Evolutionary conservation across 2,888 invertebrate genomes (phyloP).

Genomic region (Gymnoscelis rufifasciata): DNA sequence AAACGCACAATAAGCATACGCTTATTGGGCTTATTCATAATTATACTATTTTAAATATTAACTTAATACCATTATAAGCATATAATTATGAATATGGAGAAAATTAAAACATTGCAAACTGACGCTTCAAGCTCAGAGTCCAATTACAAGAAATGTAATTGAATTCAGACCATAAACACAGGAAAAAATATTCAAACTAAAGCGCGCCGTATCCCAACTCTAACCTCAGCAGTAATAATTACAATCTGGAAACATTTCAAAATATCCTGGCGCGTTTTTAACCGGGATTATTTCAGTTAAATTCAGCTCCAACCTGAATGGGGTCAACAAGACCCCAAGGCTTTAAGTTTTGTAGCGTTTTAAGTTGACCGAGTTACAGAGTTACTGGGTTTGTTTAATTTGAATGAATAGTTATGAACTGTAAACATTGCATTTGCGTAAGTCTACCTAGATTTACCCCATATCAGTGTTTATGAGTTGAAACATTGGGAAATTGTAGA

Average conservation of each 20-base stretch:
- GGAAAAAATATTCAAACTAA: not conserved
- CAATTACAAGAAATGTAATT: too few species aligned
- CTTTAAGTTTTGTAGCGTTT: not conserved
- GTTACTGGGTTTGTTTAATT: not conserved
- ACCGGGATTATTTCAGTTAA: constrained; percentile 3
- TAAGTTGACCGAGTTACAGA: constrained; percentile 1
- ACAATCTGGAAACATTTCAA: constrained; percentile 10
- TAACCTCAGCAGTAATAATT: constrained; percentile 10
- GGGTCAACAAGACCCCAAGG: constrained; percentile 14
- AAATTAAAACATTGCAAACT: too few species aligned
- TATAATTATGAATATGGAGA: too few species aligned
- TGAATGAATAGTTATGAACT: not conserved
- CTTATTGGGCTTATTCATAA: too few species aligned
- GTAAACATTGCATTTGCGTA: not conserved
- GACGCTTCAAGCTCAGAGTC: too few species aligned
- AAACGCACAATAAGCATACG: too few species aligned
- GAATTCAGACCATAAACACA: too few species aligned
- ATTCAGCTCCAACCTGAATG: constrained; percentile 9
- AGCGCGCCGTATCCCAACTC: constrained; percentile 1
- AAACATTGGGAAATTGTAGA: too few species aligned
- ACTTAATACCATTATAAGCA: too few species aligned
- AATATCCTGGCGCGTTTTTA: constrained; percentile 13
- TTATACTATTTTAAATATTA: too few species aligned
- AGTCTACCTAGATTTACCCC: too few species aligned
- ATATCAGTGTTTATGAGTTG: too few species aligned